Evolutionary conservation across 2,888 invertebrate species (phyloP), one percentile per base, ranked within the genome.

Genomic region (Coelinius sp.): DNA sequence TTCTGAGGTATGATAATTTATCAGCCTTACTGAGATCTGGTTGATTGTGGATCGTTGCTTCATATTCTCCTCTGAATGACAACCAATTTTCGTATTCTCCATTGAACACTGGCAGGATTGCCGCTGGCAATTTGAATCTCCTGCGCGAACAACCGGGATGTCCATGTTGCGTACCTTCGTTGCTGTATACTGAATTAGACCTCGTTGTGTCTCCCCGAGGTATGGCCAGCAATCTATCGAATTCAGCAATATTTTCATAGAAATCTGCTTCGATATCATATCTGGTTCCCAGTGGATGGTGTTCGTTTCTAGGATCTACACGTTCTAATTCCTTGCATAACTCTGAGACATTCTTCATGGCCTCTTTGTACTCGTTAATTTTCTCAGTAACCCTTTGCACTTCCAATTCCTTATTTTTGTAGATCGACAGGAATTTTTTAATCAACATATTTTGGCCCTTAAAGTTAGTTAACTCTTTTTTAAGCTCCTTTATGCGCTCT

Each of bases 41-140:
- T 3, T 52, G 62, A 25, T 7, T 7, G 0, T 20, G 25, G 14
- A 67, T 67, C 56, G 68, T 49, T 24, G 67, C 22, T 12, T 6
- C 44, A 10, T 64, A 71, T 5, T 49, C 17, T 2, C 41, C 35
- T n/a, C 67, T 52, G 25, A 71, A 68, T 8, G 46, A 12, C 0
- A 53, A 10, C 64, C 64, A 68, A 17, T 63, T n/a, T 5, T 67
- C 68, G 10, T 52, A 68, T 1, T 17, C 17, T 1, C 71, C 71
- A 6, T 72, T 46, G 25, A 68, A 72, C 10, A 24, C 65, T 0
- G 72, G 72, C 0, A 56, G 46, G 1, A 17, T 17, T 49, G 46
- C 17, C 3, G 1, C 6, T 49, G 46, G 46, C 4, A 49, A 20
- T 49, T 49, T 49, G 20, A 49, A 49, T 49, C 10, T 49, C 17